Evolutionary conservation across 2,797 vertebrate genomes (phyloP).

Genomic region (Taenioides sp.): DNA sequence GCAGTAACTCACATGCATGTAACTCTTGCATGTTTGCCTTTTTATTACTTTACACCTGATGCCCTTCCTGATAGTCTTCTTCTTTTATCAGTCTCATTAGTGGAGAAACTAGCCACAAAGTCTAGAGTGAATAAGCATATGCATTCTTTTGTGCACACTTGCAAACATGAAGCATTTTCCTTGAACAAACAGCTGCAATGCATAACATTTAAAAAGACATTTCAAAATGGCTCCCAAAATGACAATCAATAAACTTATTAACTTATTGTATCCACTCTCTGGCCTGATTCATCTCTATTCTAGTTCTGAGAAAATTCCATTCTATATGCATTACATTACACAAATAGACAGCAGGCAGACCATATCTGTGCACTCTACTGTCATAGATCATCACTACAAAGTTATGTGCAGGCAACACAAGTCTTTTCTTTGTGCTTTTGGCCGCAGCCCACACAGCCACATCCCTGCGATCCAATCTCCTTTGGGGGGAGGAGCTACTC

Average conservation of each 20-base stretch:
- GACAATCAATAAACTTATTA: not conserved
- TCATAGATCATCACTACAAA: constrained; percentile 3
- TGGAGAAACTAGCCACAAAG: not conserved
- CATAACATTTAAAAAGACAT: not conserved
- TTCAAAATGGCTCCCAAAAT: not conserved
- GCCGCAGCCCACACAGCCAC: not conserved
- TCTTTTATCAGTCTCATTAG: not conserved
- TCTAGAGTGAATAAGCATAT: too few relatives aligned
- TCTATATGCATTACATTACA: not conserved
- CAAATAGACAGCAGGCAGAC: not conserved
- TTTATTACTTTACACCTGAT: not conserved
- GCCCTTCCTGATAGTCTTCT: not conserved
- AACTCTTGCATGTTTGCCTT: not conserved
- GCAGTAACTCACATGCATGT: not conserved
- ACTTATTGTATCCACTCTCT: not conserved
- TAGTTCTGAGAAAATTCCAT: not conserved
- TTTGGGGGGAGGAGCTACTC: not conserved
- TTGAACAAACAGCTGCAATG: not conserved
- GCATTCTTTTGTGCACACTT: too few relatives aligned
- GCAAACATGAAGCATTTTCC: too few relatives aligned
- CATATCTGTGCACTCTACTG: not conserved
- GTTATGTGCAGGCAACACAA: constrained; percentile 4
- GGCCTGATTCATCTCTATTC: not conserved
- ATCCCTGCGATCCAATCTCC: not conserved
- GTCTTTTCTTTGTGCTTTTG: not conserved